Percentiles rank a stretch among this genome's conserved stretches.
Evolutionary conservation across 1,140 invertebrate species (phyloP).

Genomic region (Lethrus apterus): DNA sequence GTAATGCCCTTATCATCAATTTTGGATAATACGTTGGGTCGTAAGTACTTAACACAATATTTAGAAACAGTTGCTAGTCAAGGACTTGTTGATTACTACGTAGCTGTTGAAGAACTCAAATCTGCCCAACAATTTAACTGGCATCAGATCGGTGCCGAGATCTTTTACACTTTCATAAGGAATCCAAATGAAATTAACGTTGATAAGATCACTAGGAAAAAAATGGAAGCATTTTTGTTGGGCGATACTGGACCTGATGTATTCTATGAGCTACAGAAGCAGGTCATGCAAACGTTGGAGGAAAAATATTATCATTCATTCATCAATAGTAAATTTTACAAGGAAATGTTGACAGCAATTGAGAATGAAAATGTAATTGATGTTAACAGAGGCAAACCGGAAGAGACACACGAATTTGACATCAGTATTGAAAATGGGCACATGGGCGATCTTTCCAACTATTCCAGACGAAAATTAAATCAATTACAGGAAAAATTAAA

Average conservation of each 20-base stretch:
- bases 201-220: conserved; percentile 65
- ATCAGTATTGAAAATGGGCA: conserved; percentile 47
- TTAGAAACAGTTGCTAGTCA: conserved; percentile 74
- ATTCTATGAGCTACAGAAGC: conserved; percentile 79
- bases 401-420: conserved; percentile 48
- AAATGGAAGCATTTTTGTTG: conserved; percentile 80
- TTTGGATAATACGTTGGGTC: conserved; percentile 61
- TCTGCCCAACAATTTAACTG: conserved; percentile 62
- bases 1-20: conserved; percentile 58
- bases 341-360: conserved; percentile 63
- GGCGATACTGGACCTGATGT: conserved; percentile 83
- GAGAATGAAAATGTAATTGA: conserved; percentile 55
- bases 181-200: conserved; percentile 72
- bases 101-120: conserved; percentile 78
- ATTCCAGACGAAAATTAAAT: conserved; percentile 71
- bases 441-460: conserved; percentile 74
- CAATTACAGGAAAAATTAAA: conserved; percentile 70
- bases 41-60: conserved; percentile 70
- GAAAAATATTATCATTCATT: conserved; percentile 86
- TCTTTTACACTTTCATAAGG: conserved; percentile 81
- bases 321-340: conserved; percentile 77
- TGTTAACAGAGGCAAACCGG: conserved; percentile 35
- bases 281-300: conserved; percentile 69
- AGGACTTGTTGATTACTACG: conserved; percentile 76
- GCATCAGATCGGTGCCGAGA: conserved; percentile 83